Percentiles rank a stretch among this genome's conserved stretches.
phyloP scores from a whole-genome alignment of 2,888 invertebrate genomes.

The Malthinus seriepunctatus region DNA sequence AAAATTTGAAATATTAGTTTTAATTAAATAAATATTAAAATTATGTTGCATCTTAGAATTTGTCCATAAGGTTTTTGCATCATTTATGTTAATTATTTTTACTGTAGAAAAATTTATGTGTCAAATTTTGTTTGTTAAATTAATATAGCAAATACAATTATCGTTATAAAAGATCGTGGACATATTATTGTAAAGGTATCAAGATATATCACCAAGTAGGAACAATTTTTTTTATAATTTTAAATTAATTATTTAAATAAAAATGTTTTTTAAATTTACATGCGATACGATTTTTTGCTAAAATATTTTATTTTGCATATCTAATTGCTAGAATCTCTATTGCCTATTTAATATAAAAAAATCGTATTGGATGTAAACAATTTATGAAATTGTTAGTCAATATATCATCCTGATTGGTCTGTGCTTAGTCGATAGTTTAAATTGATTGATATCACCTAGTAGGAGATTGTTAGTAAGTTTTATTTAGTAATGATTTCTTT shows the following conservation, averaged over 20 bases:
- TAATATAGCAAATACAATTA: neutral
- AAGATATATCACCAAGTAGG: no score
- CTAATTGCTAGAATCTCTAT: no score
- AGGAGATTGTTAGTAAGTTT: neutral
- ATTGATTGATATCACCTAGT: conserved; percentile 18
- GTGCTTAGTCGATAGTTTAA: conserved; percentile 25
- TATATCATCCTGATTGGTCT: conserved; percentile 20
- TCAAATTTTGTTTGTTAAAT: neutral
- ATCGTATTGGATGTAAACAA: no score
- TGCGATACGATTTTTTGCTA: conserved; percentile 1
- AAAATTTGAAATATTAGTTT: conserved; percentile 16
- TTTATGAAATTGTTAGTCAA: conserved; percentile 16
- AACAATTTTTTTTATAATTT: neutral
- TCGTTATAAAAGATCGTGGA: neutral
- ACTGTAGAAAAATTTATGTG: neutral
- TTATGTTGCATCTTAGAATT: neutral
- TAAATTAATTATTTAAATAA: conserved; percentile 12
- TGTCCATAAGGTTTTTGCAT: no score
- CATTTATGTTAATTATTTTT: neutral
- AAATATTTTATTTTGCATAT: conserved; percentile 4
- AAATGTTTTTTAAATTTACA: conserved; percentile 2
- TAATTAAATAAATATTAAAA: conserved; percentile 12
- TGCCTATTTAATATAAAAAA: no score
- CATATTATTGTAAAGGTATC: neutral
- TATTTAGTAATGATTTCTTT: conserved; percentile 6